These are phyloP conservation scores for Zingel zingel DNA, from an alignment of 2,113 vertebrate genomes.

Conservation along the genomic window DNA sequence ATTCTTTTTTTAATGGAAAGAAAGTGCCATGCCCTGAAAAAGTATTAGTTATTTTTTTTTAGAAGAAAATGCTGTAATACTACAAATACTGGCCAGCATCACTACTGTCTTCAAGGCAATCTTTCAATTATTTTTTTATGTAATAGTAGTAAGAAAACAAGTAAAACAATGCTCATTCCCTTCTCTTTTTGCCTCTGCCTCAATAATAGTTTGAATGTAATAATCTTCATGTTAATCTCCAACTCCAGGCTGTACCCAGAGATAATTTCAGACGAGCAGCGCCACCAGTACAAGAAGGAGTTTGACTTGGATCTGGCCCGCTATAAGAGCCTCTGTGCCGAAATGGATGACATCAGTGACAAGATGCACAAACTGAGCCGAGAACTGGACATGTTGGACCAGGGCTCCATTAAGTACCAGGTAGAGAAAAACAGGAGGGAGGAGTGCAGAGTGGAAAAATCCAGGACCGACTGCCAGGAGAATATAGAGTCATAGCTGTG, in stretches of 20 bases:
- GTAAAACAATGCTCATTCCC: not conserved
- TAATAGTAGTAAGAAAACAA: not conserved
- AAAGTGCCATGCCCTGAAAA: not conserved
- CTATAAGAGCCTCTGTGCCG: constrained; percentile 86
- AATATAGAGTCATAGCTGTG: constrained; percentile 5
- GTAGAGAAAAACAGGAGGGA: constrained; percentile 68
- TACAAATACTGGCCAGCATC: not conserved
- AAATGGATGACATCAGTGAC: constrained; percentile 87
- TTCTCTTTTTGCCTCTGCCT: not conserved
- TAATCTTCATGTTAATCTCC: constrained; percentile 11
- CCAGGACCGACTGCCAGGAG: constrained; percentile 4
- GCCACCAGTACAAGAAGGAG: constrained; percentile 85
- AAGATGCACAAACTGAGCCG: constrained; percentile 86
- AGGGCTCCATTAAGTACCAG: constrained; percentile 85
- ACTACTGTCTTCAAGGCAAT: constrained; percentile 10
- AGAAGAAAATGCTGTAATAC: constrained; percentile 19
- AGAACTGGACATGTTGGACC: constrained; percentile 83
- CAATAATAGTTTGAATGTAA: not conserved
- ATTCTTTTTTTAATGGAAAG: not conserved
- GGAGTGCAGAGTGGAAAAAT: not conserved
- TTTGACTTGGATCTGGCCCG: constrained; percentile 83
- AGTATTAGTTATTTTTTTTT: not conserved
- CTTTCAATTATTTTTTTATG: not conserved
- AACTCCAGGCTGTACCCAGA: constrained; percentile 84
- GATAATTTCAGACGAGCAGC: constrained; percentile 81